These are phyloP conservation scores for Hyperoodon ampullatus DNA, from an alignment of 2,113 vertebrate genomes.

Conservation along the genomic window DNA sequence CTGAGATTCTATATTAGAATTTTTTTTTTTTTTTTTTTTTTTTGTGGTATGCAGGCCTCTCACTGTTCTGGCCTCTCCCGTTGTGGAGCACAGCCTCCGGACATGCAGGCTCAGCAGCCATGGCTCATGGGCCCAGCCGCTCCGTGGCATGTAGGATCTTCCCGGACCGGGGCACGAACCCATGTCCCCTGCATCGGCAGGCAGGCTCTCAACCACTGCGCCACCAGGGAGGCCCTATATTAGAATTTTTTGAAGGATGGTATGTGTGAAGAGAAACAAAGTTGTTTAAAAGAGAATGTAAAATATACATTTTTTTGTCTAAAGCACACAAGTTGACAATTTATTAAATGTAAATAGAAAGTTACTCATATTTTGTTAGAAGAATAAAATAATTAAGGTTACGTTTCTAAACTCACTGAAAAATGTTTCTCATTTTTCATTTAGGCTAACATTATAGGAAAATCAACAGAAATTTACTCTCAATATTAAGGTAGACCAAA, in stretches of 20 bases:
- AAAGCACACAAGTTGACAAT: neutral
- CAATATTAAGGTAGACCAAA: neutral
- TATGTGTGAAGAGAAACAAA: neutral
- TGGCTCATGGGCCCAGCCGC: too few species aligned
- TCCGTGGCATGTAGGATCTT: too few species aligned
- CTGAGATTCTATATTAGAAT: neutral
- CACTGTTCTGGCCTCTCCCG: too few species aligned
- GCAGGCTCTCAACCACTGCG: too few species aligned
- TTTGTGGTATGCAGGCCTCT: too few species aligned
- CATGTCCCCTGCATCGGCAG: too few species aligned
- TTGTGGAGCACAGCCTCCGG: too few species aligned
- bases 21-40: neutral
- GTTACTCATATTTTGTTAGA: neutral
- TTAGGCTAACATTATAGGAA: neutral
- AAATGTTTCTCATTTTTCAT: neutral
- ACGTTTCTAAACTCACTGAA: neutral
- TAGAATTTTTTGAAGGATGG: neutral
- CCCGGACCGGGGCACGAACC: too few species aligned
- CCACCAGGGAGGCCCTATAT: neutral
- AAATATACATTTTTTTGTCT: neutral
- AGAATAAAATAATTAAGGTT: neutral
- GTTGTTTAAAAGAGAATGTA: neutral
- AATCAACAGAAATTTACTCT: neutral
- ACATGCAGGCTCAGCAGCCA: too few species aligned
- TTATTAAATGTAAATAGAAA: neutral